Conservation (phyloP, 2,113 vertebrate species). For the Brachypteracias leptosomus region DNA sequence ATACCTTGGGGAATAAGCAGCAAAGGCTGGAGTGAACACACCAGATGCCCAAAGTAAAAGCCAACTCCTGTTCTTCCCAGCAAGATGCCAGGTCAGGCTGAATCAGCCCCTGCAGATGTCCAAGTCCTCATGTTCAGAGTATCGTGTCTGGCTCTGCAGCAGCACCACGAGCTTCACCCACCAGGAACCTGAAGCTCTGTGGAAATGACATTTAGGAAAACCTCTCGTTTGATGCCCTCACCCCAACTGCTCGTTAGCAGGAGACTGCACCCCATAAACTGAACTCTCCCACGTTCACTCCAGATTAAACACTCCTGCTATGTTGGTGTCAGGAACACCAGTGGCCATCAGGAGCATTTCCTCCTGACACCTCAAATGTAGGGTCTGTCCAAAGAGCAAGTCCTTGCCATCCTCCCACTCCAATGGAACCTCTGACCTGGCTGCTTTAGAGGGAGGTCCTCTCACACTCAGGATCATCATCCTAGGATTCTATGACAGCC, state of each 20-base stretch:
- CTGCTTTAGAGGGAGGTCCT: background rate
- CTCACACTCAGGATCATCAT: too few species aligned
- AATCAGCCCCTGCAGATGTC: background rate
- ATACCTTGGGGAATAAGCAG: background rate
- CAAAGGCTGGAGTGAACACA: background rate
- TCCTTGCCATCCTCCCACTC: background rate
- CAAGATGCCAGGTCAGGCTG: background rate
- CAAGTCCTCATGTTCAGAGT: rapidly evolving
- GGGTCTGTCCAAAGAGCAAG: background rate
- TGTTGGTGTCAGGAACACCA: background rate
- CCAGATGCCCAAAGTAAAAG: background rate
- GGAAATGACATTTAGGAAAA: background rate
- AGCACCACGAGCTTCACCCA: background rate
- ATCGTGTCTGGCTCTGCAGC: rapidly evolving
- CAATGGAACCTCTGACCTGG: background rate
- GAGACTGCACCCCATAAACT: rapidly evolving
- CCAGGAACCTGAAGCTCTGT: background rate
- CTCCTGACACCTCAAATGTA: background rate
- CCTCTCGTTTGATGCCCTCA: background rate
- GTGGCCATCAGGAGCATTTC: background rate
- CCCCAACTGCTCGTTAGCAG: background rate
- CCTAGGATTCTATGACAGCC: too few species aligned
- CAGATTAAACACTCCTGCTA: background rate
- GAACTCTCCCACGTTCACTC: background rate
- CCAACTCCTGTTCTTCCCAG: background rate